Evolutionary conservation across 2,888 invertebrate genomes (phyloP).

Genomic region (Tuberolachnus salignus): DNA sequence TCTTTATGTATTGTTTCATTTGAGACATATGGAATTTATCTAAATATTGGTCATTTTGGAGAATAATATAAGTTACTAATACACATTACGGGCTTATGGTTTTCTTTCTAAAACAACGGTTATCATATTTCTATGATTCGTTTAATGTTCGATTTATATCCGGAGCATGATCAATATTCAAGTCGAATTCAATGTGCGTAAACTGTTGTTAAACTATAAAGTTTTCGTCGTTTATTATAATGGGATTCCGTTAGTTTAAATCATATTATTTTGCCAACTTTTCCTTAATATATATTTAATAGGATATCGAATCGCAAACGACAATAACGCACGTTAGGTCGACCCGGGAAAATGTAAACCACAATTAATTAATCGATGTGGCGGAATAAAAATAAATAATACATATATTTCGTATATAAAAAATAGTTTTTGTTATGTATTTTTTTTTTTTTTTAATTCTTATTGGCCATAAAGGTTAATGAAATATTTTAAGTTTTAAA

Average conservation of each 20-base stretch:
- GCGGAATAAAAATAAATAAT: not conserved
- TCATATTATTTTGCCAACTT: slow-evolving; percentile 7
- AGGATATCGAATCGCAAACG: not conserved
- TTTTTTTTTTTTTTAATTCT: too few species aligned
- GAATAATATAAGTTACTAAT: too few species aligned
- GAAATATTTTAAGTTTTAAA: too few species aligned
- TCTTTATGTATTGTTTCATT: too few species aligned
- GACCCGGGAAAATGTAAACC: not conserved
- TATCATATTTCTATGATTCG: not conserved
- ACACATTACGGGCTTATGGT: too few species aligned
- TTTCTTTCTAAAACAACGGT: not conserved
- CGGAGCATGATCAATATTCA: too few species aligned
- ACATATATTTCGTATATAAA: too few species aligned
- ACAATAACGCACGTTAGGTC: not conserved
- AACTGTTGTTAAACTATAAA: not conserved
- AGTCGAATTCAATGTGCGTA: not conserved
- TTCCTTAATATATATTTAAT: not conserved
- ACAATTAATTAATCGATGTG: not conserved
- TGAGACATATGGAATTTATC: too few species aligned
- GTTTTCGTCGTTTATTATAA: not conserved
- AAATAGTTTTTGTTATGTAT: too few species aligned
- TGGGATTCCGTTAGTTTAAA: not conserved
- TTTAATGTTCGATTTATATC: not conserved
- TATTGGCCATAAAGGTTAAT: too few species aligned
- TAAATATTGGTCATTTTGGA: too few species aligned